Base-by-base conservation (phyloP, 2,113 vertebrate genomes). In the Daphoenositta chrysoptera region DNA sequence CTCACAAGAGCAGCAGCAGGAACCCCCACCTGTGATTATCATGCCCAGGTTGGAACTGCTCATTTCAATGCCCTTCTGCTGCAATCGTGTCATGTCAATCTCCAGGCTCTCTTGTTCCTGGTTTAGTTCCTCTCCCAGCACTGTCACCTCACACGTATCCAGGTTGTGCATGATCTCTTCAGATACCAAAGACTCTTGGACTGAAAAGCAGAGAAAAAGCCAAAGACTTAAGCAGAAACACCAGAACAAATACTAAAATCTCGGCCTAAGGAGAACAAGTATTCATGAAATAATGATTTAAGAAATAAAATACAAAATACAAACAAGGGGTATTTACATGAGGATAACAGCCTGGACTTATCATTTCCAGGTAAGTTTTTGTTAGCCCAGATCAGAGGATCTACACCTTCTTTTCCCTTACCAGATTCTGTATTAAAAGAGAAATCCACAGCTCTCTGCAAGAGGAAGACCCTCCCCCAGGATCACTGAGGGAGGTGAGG, bases 161-260 rank as follows among this genome's bases (percentile, higher is more conserved):
- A 99, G 97, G 97, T 99, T 99, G 45, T 99, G 99, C 98, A 99
- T 99, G 79, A 99, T 99, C 98, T 99, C 99, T 91, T 99, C 99
- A 0, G 99, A 99, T 57, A 99, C 99, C 95, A 99, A 98, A 0
- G 99, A 99, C 84, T 99, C 99, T 99, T 99, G 99, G 33, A 99
- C 99, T 99, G 92, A 72, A 94, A 93, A 79, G 79, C 13, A 89
- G 26, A 83, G 39, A 56, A 71, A 71, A 76, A 61, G 13, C 4
- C 45, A 42, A 50, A 80, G 33, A 54, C 51, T 17, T 63, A 35
- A 89, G 66, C 19, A 86, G 39, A 79, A 80, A 60, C 20, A 63
- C 28, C 19, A 75, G 23, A 57, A 56, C 7, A 83, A 58, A 15
- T 9, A 86, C 1, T 37, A 70, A 71, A 47, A 48, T 58, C 24